Evolutionary conservation across 23 tunicate species (phyloP).

Genomic region (Botrylloides violaceus): DNA sequence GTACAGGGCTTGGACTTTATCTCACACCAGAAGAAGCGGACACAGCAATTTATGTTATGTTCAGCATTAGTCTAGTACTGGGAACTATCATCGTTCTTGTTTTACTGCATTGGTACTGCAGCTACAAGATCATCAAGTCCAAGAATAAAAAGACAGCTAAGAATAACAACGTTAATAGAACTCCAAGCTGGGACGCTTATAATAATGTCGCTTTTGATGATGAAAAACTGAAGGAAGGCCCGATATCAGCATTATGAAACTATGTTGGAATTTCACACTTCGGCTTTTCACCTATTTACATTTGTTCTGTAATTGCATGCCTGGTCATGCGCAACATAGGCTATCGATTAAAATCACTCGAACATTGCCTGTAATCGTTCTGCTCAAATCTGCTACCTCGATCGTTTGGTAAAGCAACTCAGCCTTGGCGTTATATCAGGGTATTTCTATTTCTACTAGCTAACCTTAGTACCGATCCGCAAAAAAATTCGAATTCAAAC

Average conservation of each 20-base stretch:
- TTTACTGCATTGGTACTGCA: neutral
- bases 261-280: neutral
- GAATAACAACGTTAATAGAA: neutral
- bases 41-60: slow-evolving; percentile 17
- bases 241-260: neutral
- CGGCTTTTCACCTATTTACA: no score
- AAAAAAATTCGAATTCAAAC: no score
- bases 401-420: no score
- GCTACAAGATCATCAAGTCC: neutral
- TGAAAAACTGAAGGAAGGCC: neutral
- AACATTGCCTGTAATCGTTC: no score
- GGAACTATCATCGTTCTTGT: neutral
- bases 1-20: slow-evolving; percentile 8
- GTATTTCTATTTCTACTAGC: no score
- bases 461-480: no score
- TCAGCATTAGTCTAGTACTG: slow-evolving; percentile 4
- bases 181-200: neutral
- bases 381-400: no score
- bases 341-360: no score
- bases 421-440: no score
- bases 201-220: neutral
- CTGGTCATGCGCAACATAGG: no score
- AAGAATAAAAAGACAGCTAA: neutral
- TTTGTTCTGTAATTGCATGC: no score
- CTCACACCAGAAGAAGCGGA: slow-evolving; percentile 8